These are phyloP conservation scores for Ormyrus nitidulus DNA, from an alignment of 2,888 invertebrate species.

Conservation along the genomic window DNA sequence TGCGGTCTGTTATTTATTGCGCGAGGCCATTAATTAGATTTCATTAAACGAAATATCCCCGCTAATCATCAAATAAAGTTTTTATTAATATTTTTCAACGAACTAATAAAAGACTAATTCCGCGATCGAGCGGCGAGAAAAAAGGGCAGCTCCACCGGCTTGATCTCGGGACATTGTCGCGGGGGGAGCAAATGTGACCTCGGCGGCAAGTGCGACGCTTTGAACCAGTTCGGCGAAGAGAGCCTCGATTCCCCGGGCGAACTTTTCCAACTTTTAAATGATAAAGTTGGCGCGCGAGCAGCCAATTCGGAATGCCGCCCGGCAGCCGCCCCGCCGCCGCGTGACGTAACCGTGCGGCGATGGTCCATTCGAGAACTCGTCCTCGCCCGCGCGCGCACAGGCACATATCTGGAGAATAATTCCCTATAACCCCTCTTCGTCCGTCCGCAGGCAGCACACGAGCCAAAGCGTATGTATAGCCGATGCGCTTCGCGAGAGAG, in stretches of 20 bases:
- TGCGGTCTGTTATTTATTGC: too few species aligned
- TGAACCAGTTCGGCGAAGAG: constrained; percentile 5
- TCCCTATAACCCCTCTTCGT: constrained; percentile 6
- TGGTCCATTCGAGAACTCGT: constrained; percentile 26
- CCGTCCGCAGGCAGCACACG: neutral
- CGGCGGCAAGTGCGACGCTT: neutral
- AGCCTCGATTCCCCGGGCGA: neutral
- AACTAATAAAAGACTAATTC: too few species aligned
- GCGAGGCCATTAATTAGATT: too few species aligned
- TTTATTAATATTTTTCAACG: too few species aligned
- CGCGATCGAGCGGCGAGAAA: too few species aligned
- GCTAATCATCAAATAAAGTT: too few species aligned
- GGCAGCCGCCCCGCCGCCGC: neutral
- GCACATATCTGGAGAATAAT: constrained; percentile 37
- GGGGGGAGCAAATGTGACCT: neutral
- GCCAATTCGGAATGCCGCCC: neutral
- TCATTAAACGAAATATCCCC: too few species aligned
- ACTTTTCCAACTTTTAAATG: constrained; percentile 33
- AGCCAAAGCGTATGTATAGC: too few species aligned
- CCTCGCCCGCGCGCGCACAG: neutral
- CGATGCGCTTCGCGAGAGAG: too few species aligned
- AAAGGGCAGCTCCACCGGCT: too few species aligned
- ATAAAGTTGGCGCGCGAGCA: constrained; percentile 21
- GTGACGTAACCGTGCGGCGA: constrained; percentile 8
- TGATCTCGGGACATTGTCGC: too few species aligned